Percentiles rank a stretch among this genome's conserved stretches.
phyloP scores from a whole-genome alignment of 1,140 invertebrate genomes.

The Brachionus koreanus region DNA sequence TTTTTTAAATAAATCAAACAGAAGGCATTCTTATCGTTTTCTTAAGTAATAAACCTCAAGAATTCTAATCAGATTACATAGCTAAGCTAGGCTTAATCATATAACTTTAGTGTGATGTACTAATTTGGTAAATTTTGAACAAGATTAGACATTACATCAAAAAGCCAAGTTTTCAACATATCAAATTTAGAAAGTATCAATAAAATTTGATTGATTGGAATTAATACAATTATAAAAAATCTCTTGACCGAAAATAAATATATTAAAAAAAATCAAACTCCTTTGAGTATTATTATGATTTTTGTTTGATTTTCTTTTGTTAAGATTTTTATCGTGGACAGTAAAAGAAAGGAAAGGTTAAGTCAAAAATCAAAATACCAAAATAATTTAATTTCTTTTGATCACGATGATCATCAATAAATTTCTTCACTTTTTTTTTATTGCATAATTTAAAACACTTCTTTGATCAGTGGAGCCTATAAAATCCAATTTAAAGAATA shows the following conservation, averaged over 20 bases:
- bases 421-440: not conserved
- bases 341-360: not conserved
- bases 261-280: not conserved
- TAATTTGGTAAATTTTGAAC: not conserved
- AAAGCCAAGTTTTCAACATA: not conserved
- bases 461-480: conserved; percentile 9
- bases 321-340: conserved; percentile 18
- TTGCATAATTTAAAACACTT: conserved; percentile 4
- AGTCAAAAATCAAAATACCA: conserved; percentile 10
- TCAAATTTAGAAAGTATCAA: conserved; percentile 36
- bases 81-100: not conserved
- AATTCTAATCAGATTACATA: not conserved
- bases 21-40: not conserved
- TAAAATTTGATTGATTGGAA: conserved; percentile 30
- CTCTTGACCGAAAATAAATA: conserved; percentile 34
- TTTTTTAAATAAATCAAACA: not conserved
- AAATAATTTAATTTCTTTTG: conserved; percentile 18
- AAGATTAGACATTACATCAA: not conserved
- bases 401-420: conserved; percentile 32
- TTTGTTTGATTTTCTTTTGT: conserved; percentile 17
- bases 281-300: conserved; percentile 29
- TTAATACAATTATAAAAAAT: conserved; percentile 34
- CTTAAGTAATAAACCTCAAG: too few relatives aligned
- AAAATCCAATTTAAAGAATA: not conserved
- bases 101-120: not conserved